Conservation (phyloP, 2,113 vertebrate species). For the Corythaeola cristata region DNA sequence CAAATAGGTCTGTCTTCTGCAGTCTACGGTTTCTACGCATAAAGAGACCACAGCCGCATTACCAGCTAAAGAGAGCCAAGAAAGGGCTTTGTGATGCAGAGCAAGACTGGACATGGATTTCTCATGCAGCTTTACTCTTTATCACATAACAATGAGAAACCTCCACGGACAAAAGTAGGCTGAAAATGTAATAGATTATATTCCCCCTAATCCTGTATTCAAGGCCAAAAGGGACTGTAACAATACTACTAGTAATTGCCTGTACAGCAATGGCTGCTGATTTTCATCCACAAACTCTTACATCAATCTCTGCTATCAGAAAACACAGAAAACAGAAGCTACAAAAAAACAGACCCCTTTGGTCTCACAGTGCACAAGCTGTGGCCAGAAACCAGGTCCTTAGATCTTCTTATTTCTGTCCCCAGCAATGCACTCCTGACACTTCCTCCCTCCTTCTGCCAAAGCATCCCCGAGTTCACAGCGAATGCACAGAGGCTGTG, state of each 20-base stretch:
- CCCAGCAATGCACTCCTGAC: neutral
- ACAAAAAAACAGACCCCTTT: neutral
- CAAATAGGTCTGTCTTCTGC: neutral
- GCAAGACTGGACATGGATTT: neutral
- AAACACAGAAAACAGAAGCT: neutral
- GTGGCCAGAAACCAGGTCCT: neutral
- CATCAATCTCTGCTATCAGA: neutral
- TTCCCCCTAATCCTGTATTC: neutral
- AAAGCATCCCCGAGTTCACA: neutral
- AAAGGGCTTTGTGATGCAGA: neutral
- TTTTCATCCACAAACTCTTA: neutral
- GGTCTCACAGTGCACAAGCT: neutral
- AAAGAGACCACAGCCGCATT: neutral
- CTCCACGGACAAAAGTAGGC: neutral
- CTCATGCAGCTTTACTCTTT: neutral
- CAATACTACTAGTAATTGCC: neutral
- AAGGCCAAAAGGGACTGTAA: neutral
- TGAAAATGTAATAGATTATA: neutral
- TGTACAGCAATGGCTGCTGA: neutral
- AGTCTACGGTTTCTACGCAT: neutral
- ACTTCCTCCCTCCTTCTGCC: neutral
- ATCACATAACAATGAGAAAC: neutral
- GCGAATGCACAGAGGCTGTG: neutral
- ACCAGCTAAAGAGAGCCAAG: neutral
- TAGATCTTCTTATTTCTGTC: neutral